Evolutionary conservation across 1,140 invertebrate genomes (phyloP), one percentile per base, ranked within the genome.

Genomic region (Popillia japonica): DNA sequence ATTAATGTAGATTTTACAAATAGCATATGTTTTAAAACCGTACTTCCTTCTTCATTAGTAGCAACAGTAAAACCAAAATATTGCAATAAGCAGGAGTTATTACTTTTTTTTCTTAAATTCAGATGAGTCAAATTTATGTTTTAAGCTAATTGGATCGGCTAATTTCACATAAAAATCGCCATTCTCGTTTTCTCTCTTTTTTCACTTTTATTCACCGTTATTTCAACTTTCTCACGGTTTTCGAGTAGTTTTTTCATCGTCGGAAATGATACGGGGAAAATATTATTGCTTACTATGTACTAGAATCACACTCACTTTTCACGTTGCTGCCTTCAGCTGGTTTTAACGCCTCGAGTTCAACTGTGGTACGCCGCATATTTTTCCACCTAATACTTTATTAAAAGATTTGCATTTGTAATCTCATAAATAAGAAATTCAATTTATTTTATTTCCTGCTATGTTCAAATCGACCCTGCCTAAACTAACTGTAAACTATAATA

Each of bases 81-180:
- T n/a, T n/a, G n/a, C n/a, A n/a, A n/a, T n/a, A n/a, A n/a, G n/a
- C n/a, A n/a, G n/a, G 10, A 48, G 9, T 48, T n/a, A 3, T 11
- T 48, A 14, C n/a, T 48, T 48, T 48, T 11, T 48, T 6, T 48
- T 2, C 44, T 6, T 48, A 14, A 9, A 48, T 48, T 48, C 44
- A 11, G 44, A 9, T 48, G 10, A 9, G 44, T 48, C 44, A 10
- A 48, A 48, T 2, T 48, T 9, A n/a, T 48, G 44, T 48, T 48
- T 48, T 48, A 48, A 48, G n/a, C n/a, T 48, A 48, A 48, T 48
- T 48, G 44, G 44, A 48, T 48, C n/a, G 44, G 44, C 44, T n/a
- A 48, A 48, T 42, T 42, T 42, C 41, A 42, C 41, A 42, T 42
- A 10, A 42, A 42, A 10, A 42, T 42, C 41, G 41, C 41, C 41